Base-by-base conservation (phyloP, 2,888 invertebrate species). In the Drosophila trichaetosa region DNA sequence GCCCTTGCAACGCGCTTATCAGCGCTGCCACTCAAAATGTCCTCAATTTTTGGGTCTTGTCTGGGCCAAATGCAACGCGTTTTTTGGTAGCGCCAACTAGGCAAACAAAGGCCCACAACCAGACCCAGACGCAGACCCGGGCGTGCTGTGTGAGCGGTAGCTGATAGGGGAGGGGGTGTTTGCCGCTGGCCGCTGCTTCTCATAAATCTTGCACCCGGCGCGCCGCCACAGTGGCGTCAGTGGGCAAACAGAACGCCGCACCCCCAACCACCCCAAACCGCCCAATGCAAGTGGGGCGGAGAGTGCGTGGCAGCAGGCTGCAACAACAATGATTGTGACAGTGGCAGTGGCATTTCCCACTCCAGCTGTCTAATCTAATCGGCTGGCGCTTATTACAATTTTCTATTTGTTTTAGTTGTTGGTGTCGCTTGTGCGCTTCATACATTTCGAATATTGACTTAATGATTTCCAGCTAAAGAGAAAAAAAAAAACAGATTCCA, bases 171-270 rank as follows among this genome's bases (percentile, higher is more conserved):
- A 18, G 4, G 38, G 11, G 24, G 38, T 31, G 24, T 10, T 38
- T 48, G 64, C 24, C 46, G 31, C 46, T 64, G 67, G 58, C 68
- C 54, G 69, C 48, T 66, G 76, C 85, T 78, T 75, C 90, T 90
- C 91, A 91, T 92, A 91, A 91, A 91, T 91, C 91, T 89, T 90
- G 73, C 79, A 73, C 77, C 80, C 82, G 82, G 76, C 79, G 76
- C 79, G 85, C 91, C 91, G 92, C 89, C 91, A 90, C 74, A 85
- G 91, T 91, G 91, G 91, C 92, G 91, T 91, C 91, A 91, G 73
- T 87, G 76, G 67, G 89, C 82, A 91, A 91, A 91, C 83, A 91
- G 79, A 70, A 49, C 62, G 54, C 71, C 48, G 59, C 18, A 58
- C 11, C 33, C 16, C 33, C n/a, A 21, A 11, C 36, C 18, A 29